Evolutionary conservation across 2,113 vertebrate species (phyloP).

Genomic region (Scomber japonicus): DNA sequence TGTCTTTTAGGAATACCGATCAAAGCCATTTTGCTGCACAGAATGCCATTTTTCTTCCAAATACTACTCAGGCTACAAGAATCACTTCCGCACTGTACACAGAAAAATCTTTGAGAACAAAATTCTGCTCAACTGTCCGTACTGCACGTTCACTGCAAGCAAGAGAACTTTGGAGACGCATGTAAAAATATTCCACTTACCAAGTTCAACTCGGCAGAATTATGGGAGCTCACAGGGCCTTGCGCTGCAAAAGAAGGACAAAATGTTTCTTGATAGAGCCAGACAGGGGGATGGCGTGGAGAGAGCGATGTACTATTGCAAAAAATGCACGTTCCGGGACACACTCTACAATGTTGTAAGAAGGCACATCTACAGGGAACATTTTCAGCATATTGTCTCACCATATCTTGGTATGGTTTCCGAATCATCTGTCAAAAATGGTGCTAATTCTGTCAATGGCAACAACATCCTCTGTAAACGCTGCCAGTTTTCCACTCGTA

Average conservation of each 20-base stretch:
- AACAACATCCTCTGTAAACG: constrained; percentile 94
- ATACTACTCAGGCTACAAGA: constrained; percentile 99
- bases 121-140: constrained; percentile 97
- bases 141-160: constrained; percentile 96
- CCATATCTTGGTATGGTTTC: constrained; percentile 93
- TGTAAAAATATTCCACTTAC: constrained; percentile 97
- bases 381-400: constrained; percentile 96
- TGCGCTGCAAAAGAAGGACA: constrained; percentile 55
- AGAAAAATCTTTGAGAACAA: constrained; percentile 94
- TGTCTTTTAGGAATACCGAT: constrained; percentile 91
- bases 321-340: constrained; percentile 98
- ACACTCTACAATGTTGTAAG: constrained; percentile 96
- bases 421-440: constrained; percentile 92
- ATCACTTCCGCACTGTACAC: constrained; percentile 99
- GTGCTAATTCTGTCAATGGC: constrained; percentile 86
- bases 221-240: constrained; percentile 68
- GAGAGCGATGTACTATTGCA: constrained; percentile 98
- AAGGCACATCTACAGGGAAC: constrained; percentile 99
- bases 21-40: constrained; percentile 98
- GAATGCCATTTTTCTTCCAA: constrained; percentile 97
- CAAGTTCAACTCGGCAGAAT: constrained; percentile 87
- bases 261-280: constrained; percentile 86
- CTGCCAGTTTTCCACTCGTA: constrained; percentile 96
- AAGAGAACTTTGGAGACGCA: constrained; percentile 98
- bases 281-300: constrained; percentile 90